Base-by-base conservation (phyloP, 2,797 vertebrate species). In the Fistularia tabacaria region DNA sequence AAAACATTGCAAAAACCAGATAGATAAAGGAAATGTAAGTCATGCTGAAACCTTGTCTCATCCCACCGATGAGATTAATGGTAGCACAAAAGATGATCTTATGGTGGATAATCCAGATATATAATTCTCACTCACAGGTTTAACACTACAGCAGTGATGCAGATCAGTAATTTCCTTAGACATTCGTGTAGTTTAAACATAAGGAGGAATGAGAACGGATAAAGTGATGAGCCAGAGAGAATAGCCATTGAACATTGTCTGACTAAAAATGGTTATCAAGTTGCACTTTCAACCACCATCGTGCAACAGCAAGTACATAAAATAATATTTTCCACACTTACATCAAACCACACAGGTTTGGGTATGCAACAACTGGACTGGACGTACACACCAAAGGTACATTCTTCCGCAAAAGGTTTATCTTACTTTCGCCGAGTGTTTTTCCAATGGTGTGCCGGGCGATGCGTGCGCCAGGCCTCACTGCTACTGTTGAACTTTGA, bases 351-450 rank as follows among this genome's bases (percentile, higher is more conserved):
- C 58, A 62, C 71, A 81, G 86, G 79, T 86, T 87, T 81, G 82
- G 85, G 81, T 85, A 76, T 76, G 85, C 86, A 84, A 51, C 76
- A 75, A 88, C 87, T 85, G 64, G 81, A 48, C 67, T 55, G 38
- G 73, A 77, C 51, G 62, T 80, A 59, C 42, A 66, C 75, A 67
- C 69, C 9, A 54, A 69, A 77, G 64, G 63, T 69, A 63, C 83
- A 87, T 85, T 86, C 81, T 85, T 85, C 73, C 66, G 36, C 57
- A 8, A 74, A 69, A 70, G 77, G 63, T 79, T 71, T 38, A 46
- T 10, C 43, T n/a, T 25, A 48, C 80, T 80, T 76, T 74, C 63
- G 70, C 72, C 79, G 75, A 47, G 71, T 44, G 66, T 64, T 75
- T 74, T 69, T 76, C 57, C 56, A 66, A 59, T 38, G 45, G 60